Percentiles rank a stretch among this genome's conserved stretches.
phyloP scores from a whole-genome alignment of 2,797 vertebrate genomes.

The Bradypodion pumilum region DNA sequence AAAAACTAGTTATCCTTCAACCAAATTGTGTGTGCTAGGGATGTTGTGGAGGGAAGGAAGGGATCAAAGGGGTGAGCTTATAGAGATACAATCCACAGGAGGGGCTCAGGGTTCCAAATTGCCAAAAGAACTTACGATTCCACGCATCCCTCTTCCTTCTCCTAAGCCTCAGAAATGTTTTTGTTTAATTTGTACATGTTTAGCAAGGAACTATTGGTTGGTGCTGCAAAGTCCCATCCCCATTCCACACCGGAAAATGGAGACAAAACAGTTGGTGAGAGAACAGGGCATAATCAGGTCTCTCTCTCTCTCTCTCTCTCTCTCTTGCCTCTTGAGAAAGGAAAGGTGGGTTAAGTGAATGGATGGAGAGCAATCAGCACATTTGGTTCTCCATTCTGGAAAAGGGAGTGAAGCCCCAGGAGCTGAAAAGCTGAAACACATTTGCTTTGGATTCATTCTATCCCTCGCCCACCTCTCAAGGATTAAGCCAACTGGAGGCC shows the following conservation, averaged over 20 bases:
- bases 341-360: not conserved
- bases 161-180: not conserved
- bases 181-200: not conserved
- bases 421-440: not conserved
- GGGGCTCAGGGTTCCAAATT: constrained; percentile 19
- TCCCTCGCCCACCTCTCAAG: not conserved
- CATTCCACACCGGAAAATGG: not conserved
- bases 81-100: not conserved
- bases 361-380: not conserved
- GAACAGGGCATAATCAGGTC: not conserved
- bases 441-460: not conserved
- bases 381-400: not conserved
- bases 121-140: constrained; percentile 27
- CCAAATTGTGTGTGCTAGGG: constrained; percentile 25
- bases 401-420: not conserved
- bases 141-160: not conserved
- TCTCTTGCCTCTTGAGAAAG: not conserved
- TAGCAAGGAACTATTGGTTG: not conserved
- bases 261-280: not conserved
- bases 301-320: no score
- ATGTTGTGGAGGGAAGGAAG: not conserved
- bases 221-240: not conserved
- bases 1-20: constrained; percentile 16
- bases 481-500: not conserved
- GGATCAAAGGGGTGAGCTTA: not conserved